Evolutionary conservation across 2,888 invertebrate species (phyloP).

Genomic region (Temnothorax ravouxi): DNA sequence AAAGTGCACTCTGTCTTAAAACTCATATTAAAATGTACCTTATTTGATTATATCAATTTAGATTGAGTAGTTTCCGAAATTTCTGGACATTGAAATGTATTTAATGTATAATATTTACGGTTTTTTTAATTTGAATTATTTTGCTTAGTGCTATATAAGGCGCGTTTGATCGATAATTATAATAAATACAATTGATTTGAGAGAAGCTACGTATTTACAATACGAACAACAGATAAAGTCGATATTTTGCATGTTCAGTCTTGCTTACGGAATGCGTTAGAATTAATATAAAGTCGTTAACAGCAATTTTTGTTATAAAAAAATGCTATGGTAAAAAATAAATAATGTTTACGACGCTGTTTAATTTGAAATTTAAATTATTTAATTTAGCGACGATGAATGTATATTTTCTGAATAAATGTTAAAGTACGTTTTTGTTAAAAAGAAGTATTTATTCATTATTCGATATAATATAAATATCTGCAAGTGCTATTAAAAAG

Average conservation of each 20-base stretch:
- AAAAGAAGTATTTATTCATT: neutral
- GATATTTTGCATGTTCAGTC: neutral
- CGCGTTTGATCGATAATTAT: neutral
- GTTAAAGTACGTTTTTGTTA: neutral
- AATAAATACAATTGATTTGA: constrained; percentile 12
- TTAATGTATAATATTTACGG: constrained; percentile 3
- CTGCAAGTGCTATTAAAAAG: neutral
- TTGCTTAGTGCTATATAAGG: neutral
- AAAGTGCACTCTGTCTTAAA: neutral
- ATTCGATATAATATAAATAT: neutral
- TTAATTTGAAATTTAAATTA: neutral
- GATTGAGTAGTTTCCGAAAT: neutral
- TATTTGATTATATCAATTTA: neutral
- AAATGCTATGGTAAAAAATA: neutral
- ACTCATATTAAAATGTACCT: neutral
- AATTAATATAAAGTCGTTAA: neutral
- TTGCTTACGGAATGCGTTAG: neutral
- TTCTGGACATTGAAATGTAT: neutral
- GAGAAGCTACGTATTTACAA: neutral
- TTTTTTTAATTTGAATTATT: constrained; percentile 4
- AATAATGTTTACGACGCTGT: neutral
- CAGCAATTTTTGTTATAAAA: neutral
- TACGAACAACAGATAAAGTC: neutral
- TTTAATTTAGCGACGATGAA: neutral
- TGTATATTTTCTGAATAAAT: neutral